Evolutionary conservation across 92 coral and sea anemone species (phyloP), one percentile per base, ranked within the genome.

Genomic region (Palythoa grandis): DNA sequence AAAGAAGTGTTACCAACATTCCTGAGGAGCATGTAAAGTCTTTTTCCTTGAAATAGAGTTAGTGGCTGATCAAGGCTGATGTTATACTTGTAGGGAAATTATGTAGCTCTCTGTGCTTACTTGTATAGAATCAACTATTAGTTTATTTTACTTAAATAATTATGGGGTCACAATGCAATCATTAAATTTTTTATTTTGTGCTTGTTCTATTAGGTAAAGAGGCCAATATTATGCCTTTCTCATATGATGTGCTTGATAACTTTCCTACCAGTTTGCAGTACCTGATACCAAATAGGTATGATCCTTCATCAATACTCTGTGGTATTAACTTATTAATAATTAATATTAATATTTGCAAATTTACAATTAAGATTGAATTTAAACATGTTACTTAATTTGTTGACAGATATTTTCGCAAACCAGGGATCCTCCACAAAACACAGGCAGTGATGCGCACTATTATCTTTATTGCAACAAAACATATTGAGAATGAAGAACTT

Each of bases 261-360:
- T 89, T 93, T 78, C 92, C 92, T 43, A 76, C 65, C 52, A 88
- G 86, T 12, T 87, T 93, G 68, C 83, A 68, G 65, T 74, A 88
- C 7, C 88, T 93, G 77, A 76, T 93, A 38, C 96, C 96, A 40
- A 93, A 93, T 73, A 93, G 89, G 96, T 91, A 72, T 25, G 88
- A 19, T 43, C 8, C 8, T 43, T 43, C 48, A 43, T 43, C 6
- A 4, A 43, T 43, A 43, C 9, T 68, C 35, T 29, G 35, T 29
- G 24, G 7, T 68, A 5, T 24, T 23, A 25, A 20, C 39, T 66
- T 69, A 25, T n/a, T 29, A 38, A 69, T n/a, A n/a, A n/a, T n/a
- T n/a, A 35, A 70, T 43, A 43, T 43, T 43, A 43, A 43, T 43
- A 43, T 43, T 43, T 43, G 50, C 50, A 43, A 43, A 1, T n/a